A percentile compares a stretch with the other conserved stretches of the same genome.
phyloP scores from a whole-genome alignment of 2,797 vertebrate species.

The Gymnocypris eckloni region DNA sequence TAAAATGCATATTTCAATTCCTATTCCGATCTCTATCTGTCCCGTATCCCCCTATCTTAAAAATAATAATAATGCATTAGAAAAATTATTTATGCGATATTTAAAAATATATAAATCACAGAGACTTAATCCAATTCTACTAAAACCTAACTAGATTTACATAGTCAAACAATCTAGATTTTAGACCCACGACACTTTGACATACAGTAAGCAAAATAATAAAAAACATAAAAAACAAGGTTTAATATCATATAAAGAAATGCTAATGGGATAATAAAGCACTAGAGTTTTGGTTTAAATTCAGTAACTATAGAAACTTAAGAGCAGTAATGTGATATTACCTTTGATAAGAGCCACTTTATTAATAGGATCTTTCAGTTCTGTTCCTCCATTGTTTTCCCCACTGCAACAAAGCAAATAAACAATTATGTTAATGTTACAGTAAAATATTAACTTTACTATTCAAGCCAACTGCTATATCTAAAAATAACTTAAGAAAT shows the following conservation, averaged over 20 bases:
- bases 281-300: background rate
- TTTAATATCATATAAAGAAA: background rate
- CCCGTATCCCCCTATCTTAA: background rate
- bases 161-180: slow-evolving; percentile 52
- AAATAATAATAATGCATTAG: background rate
- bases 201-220: slow-evolving; percentile 22
- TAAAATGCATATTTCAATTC: slow-evolving; percentile 30
- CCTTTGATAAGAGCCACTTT: slow-evolving; percentile 79
- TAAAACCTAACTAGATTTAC: slow-evolving; percentile 38
- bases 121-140: background rate
- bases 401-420: slow-evolving; percentile 63
- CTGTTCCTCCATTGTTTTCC: slow-evolving; percentile 77
- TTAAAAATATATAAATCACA: background rate
- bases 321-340: slow-evolving; percentile 59
- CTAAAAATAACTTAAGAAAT: background rate
- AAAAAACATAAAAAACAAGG: background rate
- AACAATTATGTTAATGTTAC: slow-evolving; percentile 26
- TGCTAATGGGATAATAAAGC: background rate
- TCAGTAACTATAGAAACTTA: background rate
- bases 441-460: background rate
- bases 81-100: no score
- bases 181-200: slow-evolving; percentile 55
- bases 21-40: background rate
- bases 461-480: no score
- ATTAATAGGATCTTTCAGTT: slow-evolving; percentile 76